A percentile compares a stretch with the other conserved stretches of the same genome.
These are phyloP conservation scores for Keiferia lycopersicella DNA, from an alignment of 2,888 invertebrate species.

Conservation along the genomic window DNA sequence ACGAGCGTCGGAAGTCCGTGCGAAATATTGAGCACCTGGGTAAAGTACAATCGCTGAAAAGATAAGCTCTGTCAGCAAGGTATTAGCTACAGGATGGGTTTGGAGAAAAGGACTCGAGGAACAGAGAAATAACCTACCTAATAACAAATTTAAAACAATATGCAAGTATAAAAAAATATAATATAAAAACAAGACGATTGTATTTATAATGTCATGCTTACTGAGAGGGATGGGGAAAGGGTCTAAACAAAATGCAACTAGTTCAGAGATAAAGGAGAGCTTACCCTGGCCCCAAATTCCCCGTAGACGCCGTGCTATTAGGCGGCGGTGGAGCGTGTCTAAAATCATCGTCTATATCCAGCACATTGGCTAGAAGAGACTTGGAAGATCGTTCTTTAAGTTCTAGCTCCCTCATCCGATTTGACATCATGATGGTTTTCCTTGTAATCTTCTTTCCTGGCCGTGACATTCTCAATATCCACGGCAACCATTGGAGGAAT, in stretches of 20 bases:
- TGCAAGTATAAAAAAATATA: too few relatives aligned
- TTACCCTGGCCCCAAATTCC: conserved; percentile 84
- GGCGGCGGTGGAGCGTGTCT: conserved; percentile 87
- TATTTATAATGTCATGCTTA: too few relatives aligned
- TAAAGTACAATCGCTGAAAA: conserved; percentile 20
- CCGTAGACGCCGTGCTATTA: conserved; percentile 81
- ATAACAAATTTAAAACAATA: too few relatives aligned
- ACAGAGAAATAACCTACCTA: background rate
- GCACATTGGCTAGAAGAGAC: conserved; percentile 95
- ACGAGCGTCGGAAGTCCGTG: conserved; percentile 80
- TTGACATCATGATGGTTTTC: conserved; percentile 94
- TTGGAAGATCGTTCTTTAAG: conserved; percentile 96
- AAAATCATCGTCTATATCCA: conserved; percentile 98
- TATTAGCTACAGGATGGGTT: background rate
- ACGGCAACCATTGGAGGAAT: conserved; percentile 98
- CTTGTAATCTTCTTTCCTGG: conserved; percentile 97
- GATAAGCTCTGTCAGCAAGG: conserved; percentile 9
- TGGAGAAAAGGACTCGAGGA: background rate
- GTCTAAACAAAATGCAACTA: background rate
- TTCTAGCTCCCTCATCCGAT: conserved; percentile 95
- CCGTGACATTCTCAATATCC: conserved; percentile 96
- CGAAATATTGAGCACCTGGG: conserved; percentile 77
- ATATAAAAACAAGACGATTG: too few relatives aligned
- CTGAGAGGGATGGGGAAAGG: background rate
- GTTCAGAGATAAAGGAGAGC: conserved; percentile 37